Percentiles rank a stretch among this genome's conserved stretches.
Evolutionary conservation across 2,888 invertebrate species (phyloP).

Genomic region (Chloroclystis v-ata): DNA sequence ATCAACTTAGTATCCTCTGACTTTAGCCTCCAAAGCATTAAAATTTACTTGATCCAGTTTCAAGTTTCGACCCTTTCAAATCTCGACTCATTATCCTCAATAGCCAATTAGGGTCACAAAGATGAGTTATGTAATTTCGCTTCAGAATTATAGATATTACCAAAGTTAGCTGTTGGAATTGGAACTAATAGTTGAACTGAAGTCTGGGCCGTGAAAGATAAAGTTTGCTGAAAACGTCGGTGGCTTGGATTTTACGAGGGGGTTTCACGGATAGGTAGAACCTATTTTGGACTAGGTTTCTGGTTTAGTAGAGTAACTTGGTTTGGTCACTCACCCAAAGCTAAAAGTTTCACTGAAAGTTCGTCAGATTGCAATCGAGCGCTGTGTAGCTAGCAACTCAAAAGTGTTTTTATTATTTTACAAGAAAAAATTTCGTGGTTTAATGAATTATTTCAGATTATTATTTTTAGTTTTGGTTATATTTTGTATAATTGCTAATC

Average conservation of each 20-base stretch:
- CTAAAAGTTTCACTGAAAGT: too few species aligned
- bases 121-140: not conserved
- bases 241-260: constrained; percentile 33
- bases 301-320: too few species aligned
- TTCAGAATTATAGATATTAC: constrained; percentile 7
- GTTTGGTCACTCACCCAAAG: too few species aligned
- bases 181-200: constrained; percentile 12
- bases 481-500: too few species aligned
- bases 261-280: constrained; percentile 25
- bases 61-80: not conserved
- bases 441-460: too few species aligned
- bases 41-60: not conserved
- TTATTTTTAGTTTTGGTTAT: too few species aligned
- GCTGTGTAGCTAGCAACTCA: too few species aligned
- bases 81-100: not conserved
- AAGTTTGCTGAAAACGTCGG: constrained; percentile 24
- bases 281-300: not conserved
- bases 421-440: too few species aligned
- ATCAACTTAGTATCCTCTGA: too few species aligned
- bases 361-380: too few species aligned
- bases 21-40: too few species aligned
- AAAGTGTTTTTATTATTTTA: too few species aligned
- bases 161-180: not conserved
- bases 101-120: not conserved
- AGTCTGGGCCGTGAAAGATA: constrained; percentile 20